Evolutionary conservation across 2,797 vertebrate genomes (phyloP).

Genomic region (Syngnathus rostellatus): DNA sequence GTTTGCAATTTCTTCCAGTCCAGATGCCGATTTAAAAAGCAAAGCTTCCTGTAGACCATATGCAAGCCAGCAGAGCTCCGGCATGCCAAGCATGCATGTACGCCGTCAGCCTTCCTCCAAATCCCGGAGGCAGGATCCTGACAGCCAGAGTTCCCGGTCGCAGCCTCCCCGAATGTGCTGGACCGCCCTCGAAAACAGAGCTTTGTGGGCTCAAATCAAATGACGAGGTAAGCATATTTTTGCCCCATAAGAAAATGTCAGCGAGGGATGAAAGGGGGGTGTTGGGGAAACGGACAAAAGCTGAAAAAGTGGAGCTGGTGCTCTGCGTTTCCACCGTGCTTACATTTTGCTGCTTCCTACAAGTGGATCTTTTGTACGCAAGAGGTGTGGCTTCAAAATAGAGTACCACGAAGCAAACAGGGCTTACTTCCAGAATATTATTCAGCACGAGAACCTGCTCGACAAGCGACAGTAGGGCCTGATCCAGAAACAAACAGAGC

Average conservation of each 20-base stretch:
- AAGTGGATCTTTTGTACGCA: constrained; percentile 11
- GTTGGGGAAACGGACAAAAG: constrained; percentile 20
- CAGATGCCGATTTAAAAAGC: background rate
- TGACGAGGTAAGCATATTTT: constrained; percentile 63
- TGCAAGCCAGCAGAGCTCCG: constrained; percentile 10
- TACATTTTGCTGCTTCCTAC: background rate
- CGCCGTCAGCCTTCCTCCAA: constrained; percentile 31
- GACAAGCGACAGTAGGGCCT: background rate
- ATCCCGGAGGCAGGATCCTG: constrained; percentile 40
- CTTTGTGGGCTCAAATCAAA: constrained; percentile 61
- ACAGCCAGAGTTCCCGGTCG: constrained; percentile 10
- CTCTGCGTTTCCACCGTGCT: background rate
- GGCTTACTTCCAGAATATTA: constrained; percentile 38
- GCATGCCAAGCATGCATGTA: constrained; percentile 10
- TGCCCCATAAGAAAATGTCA: constrained; percentile 34
- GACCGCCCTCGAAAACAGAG: constrained; percentile 55
- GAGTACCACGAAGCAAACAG: constrained; percentile 11
- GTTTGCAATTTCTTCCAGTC: background rate
- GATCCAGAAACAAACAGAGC: background rate
- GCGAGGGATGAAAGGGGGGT: constrained; percentile 11
- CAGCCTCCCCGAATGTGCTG: constrained; percentile 40
- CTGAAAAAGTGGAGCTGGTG: background rate
- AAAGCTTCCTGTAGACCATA: background rate
- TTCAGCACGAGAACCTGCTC: constrained; percentile 49
- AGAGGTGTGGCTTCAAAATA: constrained; percentile 26